Conservation (phyloP, 2,113 vertebrate species). For the Glaucomys volans region DNA sequence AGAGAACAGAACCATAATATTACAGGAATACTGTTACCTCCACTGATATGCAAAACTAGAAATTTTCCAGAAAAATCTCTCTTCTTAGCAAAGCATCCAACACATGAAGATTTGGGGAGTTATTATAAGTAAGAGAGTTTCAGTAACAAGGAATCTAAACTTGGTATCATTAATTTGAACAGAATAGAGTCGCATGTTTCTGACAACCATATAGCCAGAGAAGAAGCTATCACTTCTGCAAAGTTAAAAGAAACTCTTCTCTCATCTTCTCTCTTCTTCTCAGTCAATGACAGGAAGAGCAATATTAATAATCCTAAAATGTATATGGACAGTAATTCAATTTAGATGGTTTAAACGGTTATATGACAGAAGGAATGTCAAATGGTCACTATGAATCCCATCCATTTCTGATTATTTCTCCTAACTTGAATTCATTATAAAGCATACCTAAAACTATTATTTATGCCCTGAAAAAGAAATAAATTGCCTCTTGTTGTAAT, state of each 20-base stretch:
- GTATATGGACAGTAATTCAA: not conserved
- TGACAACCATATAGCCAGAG: not conserved
- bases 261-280: no score
- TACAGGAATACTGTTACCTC: not conserved
- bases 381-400: not conserved
- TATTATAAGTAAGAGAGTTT: not conserved
- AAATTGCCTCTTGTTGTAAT: not conserved
- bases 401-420: constrained; percentile 31
- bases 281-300: constrained; percentile 18
- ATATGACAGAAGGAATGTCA: not conserved
- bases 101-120: not conserved
- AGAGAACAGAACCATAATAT: not conserved
- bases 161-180: constrained; percentile 3
- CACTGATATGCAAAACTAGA: not conserved
- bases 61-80: not conserved
- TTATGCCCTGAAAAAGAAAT: not conserved
- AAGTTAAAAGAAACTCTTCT: not conserved
- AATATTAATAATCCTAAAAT: constrained; percentile 21
- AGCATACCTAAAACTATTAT: not conserved
- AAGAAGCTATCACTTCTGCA: not conserved
- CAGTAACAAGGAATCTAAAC: not conserved
- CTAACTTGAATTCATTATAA: not conserved
- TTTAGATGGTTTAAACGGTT: not conserved
- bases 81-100: not conserved
- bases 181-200: not conserved